Evolutionary conservation across 2,797 vertebrate genomes (phyloP), one percentile per base, ranked within the genome.

Genomic region (Brachyalestes nurse): DNA sequence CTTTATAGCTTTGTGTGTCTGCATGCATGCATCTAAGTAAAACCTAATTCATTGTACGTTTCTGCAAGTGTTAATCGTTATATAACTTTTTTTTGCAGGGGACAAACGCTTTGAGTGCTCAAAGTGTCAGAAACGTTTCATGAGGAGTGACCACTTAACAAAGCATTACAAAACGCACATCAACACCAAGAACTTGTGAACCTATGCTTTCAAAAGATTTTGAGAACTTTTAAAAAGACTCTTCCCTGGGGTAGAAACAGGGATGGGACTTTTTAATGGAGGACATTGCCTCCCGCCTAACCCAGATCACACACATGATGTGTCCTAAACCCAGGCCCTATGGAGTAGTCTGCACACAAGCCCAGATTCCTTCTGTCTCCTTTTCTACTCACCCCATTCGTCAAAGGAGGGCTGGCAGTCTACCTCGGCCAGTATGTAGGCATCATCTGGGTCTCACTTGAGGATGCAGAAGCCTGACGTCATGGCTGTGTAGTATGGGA

Each of bases 131-230:
- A 99, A 99, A 84, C 97, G 97, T 86, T 99, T 99, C 95, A 99
- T 98, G 96, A 92, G 97, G 92, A 98, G 97, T 16, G 97, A 99
- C 92, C 97, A 99, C 89, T 96, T 99, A 87, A 98, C 97, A 21
- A 99, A 99, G 94, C 97, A 99, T 94, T 99, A 97, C 86, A 99
- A 99, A 92, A 99, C 97, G 66, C 97, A 99, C 93, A 95, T 99
- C 90, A 97, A 97, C 94, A 97, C 96, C 88, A 99, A 99, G 95
- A 98, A 97, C 94, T 93, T 99, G 94, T 99, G 91, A 95, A 88
- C 55, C 16, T 13, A 19, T 21, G 9, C 13, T 78, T 62, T 70
- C 57, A 21, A 34, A 45, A 77, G 42, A 23, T 79, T 74, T 83
- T 19, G 38, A 23, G 65, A 79, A 77, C 64, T 84, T 71, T 78